Evolutionary conservation across 2,888 invertebrate species (phyloP), one percentile per base, ranked within the genome.

Genomic region (Chydorus sphaericus): DNA sequence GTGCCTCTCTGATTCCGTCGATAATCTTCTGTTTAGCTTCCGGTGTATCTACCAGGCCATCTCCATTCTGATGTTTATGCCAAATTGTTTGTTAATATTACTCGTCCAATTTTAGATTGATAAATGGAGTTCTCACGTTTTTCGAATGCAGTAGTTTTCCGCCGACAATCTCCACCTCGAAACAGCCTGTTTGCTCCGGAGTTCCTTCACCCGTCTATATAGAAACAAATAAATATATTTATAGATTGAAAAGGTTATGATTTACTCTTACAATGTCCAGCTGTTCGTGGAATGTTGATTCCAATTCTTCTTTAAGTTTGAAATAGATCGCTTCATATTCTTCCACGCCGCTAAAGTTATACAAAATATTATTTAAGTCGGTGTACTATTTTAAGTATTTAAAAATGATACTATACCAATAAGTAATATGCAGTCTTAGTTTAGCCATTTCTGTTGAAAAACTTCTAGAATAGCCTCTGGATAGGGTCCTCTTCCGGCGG

Each of bases 201-300:
- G 54, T 58, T 4, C 28, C 54, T 28, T 57, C 58, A 7, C 48
- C 37, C 18, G 54, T 57, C 57, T 57, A n/a, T n/a, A n/a, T n/a
- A n/a, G n/a, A n/a, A n/a, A n/a, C n/a, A n/a, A n/a, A n/a, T n/a
- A n/a, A n/a, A n/a, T n/a, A n/a, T n/a, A n/a, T 38, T 23, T 1
- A 36, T 4, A 23, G 29, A 26, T 6, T 38, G 14, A 16, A 29
- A 11, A 18, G 11, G 11, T 44, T 11, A n/a, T n/a, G 16, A 18
- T 20, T 2, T 2, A n/a, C 2, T 2, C 31, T 52, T 37, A 52
- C 39, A 37, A 59, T 37, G n/a, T 60, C 60, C 20, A 62, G 54
- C 29, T 57, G 49, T 18, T 56, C 59, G n/a, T 60, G 58, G 38
- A 61, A 61, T n/a, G 59, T 58, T 44, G 26, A 23, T 14, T 44